These are phyloP conservation scores for Eleutherodactylus coqui DNA, from an alignment of 2,797 vertebrate genomes.

Conservation along the genomic window DNA sequence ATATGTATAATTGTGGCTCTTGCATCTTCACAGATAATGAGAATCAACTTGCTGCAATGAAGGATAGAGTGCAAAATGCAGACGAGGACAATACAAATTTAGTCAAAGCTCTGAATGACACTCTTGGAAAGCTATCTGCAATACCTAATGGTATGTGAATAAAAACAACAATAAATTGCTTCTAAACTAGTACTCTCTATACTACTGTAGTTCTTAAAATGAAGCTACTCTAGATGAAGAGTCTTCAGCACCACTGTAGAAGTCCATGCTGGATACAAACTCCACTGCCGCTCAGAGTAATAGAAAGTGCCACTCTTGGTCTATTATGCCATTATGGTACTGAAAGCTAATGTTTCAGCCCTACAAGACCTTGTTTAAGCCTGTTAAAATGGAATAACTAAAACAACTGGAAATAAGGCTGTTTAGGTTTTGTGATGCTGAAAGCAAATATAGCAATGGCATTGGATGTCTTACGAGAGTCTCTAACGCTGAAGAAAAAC, in stretches of 20 bases:
- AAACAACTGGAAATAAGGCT: too few relatives aligned
- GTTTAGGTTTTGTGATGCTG: too few relatives aligned
- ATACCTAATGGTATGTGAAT: conserved; percentile 86
- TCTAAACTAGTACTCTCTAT: neutral
- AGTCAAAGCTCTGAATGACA: conserved; percentile 85
- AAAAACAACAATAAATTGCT: neutral
- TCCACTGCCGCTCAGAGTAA: neutral
- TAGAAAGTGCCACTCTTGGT: neutral
- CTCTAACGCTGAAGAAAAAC: neutral
- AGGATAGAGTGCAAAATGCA: conserved; percentile 82
- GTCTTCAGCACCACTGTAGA: neutral
- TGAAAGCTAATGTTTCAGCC: neutral
- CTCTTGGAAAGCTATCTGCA: conserved; percentile 83
- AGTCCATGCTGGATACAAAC: neutral
- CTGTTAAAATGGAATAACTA: neutral
- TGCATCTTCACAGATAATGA: conserved; percentile 77
- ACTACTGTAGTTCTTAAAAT: neutral
- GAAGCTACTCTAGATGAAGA: neutral
- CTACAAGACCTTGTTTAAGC: neutral
- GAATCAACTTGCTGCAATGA: conserved; percentile 78
- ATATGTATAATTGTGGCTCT: neutral
- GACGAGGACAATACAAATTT: conserved; percentile 84
- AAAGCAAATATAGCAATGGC: neutral
- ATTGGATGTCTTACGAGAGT: neutral
- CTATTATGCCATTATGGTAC: neutral